Conservation (phyloP, 2,113 vertebrate genomes). For the Sprattus sprattus region DNA sequence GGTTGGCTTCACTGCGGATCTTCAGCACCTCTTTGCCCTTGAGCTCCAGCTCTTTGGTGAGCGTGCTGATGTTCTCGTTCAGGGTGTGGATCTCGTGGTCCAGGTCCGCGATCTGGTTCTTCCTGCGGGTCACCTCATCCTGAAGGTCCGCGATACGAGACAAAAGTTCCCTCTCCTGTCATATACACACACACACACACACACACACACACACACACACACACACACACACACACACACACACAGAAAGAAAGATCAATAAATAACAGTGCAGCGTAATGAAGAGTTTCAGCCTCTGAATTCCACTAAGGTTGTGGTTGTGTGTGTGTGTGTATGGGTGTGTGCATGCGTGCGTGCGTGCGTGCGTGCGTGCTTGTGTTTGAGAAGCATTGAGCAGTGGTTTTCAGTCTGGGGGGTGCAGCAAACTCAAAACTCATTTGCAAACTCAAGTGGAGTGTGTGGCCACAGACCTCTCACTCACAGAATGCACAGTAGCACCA, state of each 20-base stretch:
- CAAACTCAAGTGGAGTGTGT: no score
- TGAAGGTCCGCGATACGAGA: conserved; percentile 86
- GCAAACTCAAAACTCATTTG: no score
- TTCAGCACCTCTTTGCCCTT: conserved; percentile 97
- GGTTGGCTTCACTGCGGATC: conserved; percentile 95
- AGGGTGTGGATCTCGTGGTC: conserved; percentile 92
- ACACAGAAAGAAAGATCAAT: background rate
- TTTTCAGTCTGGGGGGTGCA: no score
- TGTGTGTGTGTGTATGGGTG: no score
- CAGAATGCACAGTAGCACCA: no score
- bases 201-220: background rate
- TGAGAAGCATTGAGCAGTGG: no score
- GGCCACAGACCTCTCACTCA: no score
- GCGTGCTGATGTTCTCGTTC: conserved; percentile 90
- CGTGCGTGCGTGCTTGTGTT: no score
- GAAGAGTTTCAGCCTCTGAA: background rate
- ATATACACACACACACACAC: conserved; percentile 22
- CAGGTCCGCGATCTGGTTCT: conserved; percentile 89
- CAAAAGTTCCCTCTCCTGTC: conserved; percentile 86
- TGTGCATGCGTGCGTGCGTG: no score
- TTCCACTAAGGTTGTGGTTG: background rate
- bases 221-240: background rate
- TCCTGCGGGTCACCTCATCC: conserved; percentile 87
- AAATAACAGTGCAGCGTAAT: background rate
- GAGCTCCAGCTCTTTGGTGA: conserved; percentile 94